Conservation (phyloP, 1,140 invertebrate genomes). For the Brachionus manjavacas region DNA sequence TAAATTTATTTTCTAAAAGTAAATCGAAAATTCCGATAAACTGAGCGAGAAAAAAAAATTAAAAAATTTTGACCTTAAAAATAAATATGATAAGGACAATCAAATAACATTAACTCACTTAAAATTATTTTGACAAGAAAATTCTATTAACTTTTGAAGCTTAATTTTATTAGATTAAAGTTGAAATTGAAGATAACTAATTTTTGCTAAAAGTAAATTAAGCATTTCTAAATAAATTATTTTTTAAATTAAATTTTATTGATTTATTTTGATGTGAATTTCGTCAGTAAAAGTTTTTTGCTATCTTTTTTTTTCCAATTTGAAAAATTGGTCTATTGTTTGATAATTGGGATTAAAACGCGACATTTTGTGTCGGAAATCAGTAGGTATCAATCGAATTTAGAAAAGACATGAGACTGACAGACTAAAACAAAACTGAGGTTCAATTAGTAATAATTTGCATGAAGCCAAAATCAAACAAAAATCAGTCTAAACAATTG, state of each 20-base stretch:
- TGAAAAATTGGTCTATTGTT: not conserved
- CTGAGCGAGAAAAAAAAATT: not conserved
- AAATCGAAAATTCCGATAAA: not conserved
- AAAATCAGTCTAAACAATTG: not conserved
- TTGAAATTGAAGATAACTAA: not conserved
- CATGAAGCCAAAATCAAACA: slow-evolving; percentile 7
- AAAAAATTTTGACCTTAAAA: too few species aligned
- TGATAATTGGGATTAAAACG: not conserved
- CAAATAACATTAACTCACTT: not conserved
- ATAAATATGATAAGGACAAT: not conserved
- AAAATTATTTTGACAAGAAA: not conserved
- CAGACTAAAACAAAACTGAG: not conserved
- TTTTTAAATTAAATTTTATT: not conserved
- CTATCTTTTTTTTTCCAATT: not conserved
- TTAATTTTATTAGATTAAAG: not conserved
- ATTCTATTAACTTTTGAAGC: not conserved
- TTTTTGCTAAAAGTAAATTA: not conserved
- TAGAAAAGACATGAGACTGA: not conserved
- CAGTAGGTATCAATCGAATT: slow-evolving; percentile 11
- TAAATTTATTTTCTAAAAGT: too few species aligned
- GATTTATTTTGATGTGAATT: not conserved
- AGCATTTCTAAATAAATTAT: not conserved
- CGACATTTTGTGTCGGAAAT: slow-evolving; percentile 13
- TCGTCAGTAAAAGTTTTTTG: not conserved
- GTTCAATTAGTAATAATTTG: slow-evolving; percentile 14